These are phyloP conservation scores for Pemphigus obesinymphae DNA, from an alignment of 1,140 invertebrate genomes.

Conservation along the genomic window DNA sequence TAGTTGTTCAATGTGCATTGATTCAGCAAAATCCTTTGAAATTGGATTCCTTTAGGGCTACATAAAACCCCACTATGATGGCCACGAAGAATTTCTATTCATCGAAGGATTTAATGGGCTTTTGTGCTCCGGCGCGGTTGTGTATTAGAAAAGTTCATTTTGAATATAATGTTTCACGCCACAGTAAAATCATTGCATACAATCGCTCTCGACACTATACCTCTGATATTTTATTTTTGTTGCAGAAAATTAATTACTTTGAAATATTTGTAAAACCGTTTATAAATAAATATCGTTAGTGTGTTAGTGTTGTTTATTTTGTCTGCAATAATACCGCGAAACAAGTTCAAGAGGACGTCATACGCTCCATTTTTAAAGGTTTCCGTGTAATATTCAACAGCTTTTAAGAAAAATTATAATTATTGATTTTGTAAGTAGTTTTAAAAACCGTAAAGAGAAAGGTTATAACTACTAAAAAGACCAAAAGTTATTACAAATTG, in stretches of 20 bases:
- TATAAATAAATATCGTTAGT: neutral
- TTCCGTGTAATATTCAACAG: too few species aligned
- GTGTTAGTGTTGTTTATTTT: neutral
- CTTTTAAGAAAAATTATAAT: too few species aligned
- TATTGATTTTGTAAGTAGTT: too few species aligned
- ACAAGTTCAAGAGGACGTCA: too few species aligned
- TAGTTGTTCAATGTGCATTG: neutral
- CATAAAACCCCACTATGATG: neutral
- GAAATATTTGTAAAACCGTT: too few species aligned
- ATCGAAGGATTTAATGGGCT: neutral
- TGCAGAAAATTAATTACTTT: neutral
- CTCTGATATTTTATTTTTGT: neutral
- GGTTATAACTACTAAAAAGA: too few species aligned
- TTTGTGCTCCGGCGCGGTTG: neutral
- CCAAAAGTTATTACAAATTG: too few species aligned
- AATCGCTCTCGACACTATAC: neutral
- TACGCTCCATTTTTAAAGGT: too few species aligned
- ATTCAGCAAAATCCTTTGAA: constrained; percentile 3
- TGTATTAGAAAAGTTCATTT: constrained; percentile 11
- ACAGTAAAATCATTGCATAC: neutral
- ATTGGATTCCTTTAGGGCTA: neutral
- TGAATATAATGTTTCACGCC: neutral
- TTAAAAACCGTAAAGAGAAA: too few species aligned
- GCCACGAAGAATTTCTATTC: neutral
- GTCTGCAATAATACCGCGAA: too few species aligned